These are phyloP conservation scores for Esperia sulphurella DNA, from an alignment of 2,888 invertebrate species.

Conservation along the genomic window DNA sequence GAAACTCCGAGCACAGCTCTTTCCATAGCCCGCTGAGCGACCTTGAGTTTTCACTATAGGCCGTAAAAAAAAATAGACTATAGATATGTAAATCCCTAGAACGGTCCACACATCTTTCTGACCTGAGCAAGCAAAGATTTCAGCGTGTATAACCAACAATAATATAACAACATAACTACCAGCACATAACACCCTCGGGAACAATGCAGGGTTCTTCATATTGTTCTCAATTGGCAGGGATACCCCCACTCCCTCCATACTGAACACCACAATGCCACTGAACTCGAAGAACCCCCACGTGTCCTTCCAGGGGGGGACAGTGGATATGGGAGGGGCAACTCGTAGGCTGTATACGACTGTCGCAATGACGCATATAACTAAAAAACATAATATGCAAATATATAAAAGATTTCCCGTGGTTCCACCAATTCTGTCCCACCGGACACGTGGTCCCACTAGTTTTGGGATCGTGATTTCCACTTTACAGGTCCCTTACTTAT, in stretches of 20 bases:
- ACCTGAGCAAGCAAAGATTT: too few relatives aligned
- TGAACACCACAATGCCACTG: slow-evolving; percentile 80
- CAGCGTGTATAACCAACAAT: too few relatives aligned
- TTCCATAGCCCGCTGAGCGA: too few relatives aligned
- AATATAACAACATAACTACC: slow-evolving; percentile 39
- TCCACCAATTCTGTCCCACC: too few relatives aligned
- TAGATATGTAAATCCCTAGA: too few relatives aligned
- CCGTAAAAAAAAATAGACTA: too few relatives aligned
- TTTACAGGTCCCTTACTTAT: too few relatives aligned
- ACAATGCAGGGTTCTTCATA: slow-evolving; percentile 58
- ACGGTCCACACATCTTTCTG: too few relatives aligned
- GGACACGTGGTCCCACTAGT: too few relatives aligned
- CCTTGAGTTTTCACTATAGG: too few relatives aligned
- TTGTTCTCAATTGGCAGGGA: slow-evolving; percentile 67
- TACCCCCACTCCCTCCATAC: slow-evolving; percentile 75
- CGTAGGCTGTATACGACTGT: slow-evolving; percentile 54
- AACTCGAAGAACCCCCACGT: slow-evolving; percentile 66
- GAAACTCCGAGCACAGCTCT: too few relatives aligned
- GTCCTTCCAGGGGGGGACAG: slow-evolving; percentile 54
- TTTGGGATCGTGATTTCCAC: too few relatives aligned
- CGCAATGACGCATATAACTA: slow-evolving; percentile 61
- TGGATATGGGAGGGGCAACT: slow-evolving; percentile 38
- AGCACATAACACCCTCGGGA: slow-evolving; percentile 44
- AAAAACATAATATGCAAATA: slow-evolving; percentile 19
- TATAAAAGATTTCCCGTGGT: neutral